A percentile compares a stretch with the other conserved stretches of the same genome.
Evolutionary conservation across 1,140 invertebrate genomes (phyloP).

Genomic region (Periplaneta americana): DNA sequence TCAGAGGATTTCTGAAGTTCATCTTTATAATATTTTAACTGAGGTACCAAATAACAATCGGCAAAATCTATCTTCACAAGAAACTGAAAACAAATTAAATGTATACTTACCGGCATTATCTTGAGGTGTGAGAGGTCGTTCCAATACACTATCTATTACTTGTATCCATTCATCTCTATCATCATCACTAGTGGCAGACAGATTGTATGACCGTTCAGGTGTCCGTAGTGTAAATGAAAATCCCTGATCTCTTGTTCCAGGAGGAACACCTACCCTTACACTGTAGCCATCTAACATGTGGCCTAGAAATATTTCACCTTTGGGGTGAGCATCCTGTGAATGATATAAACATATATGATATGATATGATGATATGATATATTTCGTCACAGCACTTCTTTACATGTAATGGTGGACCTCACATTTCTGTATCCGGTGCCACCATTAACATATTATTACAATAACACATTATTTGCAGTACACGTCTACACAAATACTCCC

Average conservation of each 20-base stretch:
- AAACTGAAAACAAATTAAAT: conserved; percentile 9
- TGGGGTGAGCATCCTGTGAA: conserved; percentile 71
- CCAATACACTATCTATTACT: conserved; percentile 68
- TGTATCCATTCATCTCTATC: conserved; percentile 77
- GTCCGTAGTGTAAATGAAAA: conserved; percentile 85
- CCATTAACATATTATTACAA: too few species aligned
- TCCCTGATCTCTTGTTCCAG: conserved; percentile 64
- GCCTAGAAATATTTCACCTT: conserved; percentile 87
- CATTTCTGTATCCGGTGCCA: too few species aligned
- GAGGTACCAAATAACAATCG: too few species aligned
- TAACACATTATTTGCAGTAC: too few species aligned
- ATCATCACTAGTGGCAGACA: conserved; percentile 73
- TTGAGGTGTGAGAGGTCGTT: conserved; percentile 69
- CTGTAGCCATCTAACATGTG: conserved; percentile 68
- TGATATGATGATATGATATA: background rate
- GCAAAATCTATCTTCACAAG: too few species aligned
- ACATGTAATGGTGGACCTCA: too few species aligned
- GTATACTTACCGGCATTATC: conserved; percentile 65
- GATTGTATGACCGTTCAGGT: conserved; percentile 71
- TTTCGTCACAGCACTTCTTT: too few species aligned
- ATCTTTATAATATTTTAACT: too few species aligned
- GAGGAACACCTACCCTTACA: conserved; percentile 53
- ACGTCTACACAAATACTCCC: too few species aligned
- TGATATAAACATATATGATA: background rate
- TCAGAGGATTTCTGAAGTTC: too few species aligned